These are phyloP conservation scores for Drosophila antonietae DNA, from an alignment of 2,888 invertebrate species.

Conservation along the genomic window DNA sequence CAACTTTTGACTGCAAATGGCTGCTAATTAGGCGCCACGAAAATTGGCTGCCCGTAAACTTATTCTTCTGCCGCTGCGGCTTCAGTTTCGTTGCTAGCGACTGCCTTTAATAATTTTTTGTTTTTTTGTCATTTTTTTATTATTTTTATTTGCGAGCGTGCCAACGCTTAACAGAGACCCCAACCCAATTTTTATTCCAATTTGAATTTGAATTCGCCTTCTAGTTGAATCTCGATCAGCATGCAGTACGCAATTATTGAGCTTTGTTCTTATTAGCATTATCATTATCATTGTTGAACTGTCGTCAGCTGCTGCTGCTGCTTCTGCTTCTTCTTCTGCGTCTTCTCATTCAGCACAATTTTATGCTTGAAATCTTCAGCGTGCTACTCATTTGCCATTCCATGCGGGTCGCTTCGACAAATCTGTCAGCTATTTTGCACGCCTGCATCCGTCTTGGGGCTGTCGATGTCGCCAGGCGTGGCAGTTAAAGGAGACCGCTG, in stretches of 20 bases:
- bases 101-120: conserved; percentile 4
- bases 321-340: conserved; percentile 6
- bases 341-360: conserved; percentile 11
- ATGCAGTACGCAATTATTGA: conserved; percentile 49
- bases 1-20: conserved; percentile 30
- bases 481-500: background rate
- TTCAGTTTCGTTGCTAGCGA: conserved; percentile 2
- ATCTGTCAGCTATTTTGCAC: conserved; percentile 53
- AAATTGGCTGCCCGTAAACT: background rate
- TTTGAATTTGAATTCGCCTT: conserved; percentile 12
- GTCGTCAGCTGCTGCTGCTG: conserved; percentile 27
- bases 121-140: background rate
- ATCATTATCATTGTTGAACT: conserved; percentile 61
- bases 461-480: conserved; percentile 21
- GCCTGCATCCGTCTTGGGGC: conserved; percentile 69
- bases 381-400: conserved; percentile 57
- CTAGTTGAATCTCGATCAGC: conserved; percentile 46
- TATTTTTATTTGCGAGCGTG: conserved; percentile 18
- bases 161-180: conserved; percentile 12
- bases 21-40: conserved; percentile 35
- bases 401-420: conserved; percentile 29
- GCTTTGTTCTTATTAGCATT: conserved; percentile 66
- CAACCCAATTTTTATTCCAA: conserved; percentile 9
- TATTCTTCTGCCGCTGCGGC: conserved; percentile 1
- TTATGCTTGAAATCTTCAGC: conserved; percentile 25